Conservation (phyloP, 1,140 invertebrate genomes). For the Xylocopa sonorina region DNA sequence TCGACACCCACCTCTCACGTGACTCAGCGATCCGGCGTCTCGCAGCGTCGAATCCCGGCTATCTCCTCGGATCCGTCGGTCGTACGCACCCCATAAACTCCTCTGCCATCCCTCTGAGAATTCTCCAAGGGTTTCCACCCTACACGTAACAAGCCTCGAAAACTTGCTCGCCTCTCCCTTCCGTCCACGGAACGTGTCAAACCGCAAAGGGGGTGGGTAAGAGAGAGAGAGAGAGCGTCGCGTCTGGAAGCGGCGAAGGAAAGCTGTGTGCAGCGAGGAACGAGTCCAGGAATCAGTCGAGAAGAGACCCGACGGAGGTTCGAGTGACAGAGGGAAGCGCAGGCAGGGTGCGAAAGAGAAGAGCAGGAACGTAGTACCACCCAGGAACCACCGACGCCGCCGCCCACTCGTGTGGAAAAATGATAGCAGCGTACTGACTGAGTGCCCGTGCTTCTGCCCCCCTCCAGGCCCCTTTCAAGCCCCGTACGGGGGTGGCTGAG, state of each 20-base stretch:
- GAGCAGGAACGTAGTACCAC: slow-evolving; percentile 57
- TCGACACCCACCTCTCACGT: too few species aligned
- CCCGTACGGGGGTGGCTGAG: slow-evolving; percentile 69
- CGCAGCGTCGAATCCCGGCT: neutral
- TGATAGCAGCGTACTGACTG: slow-evolving; percentile 72
- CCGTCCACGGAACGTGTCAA: neutral
- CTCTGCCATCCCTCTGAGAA: neutral
- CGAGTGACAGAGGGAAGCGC: neutral
- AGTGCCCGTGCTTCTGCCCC: slow-evolving; percentile 63
- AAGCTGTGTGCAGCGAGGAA: slow-evolving; percentile 14
- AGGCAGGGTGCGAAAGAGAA: slow-evolving; percentile 24
- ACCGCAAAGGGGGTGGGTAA: too few species aligned
- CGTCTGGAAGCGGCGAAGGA: neutral
- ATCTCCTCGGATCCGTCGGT: slow-evolving; percentile 8
- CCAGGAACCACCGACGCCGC: slow-evolving; percentile 66
- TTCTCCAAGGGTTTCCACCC: neutral
- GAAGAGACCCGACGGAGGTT: neutral
- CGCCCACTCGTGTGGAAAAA: slow-evolving; percentile 73
- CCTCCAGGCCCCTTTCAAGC: slow-evolving; percentile 22
- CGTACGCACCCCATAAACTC: slow-evolving; percentile 6
- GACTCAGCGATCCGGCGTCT: neutral
- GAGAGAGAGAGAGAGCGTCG: neutral
- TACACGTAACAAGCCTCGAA: neutral
- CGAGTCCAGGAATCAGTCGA: slow-evolving; percentile 19
- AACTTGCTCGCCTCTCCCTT: too few species aligned